phyloP scores from a whole-genome alignment of 2,113 vertebrate genomes.

The Rattus norvegicus region DNA sequence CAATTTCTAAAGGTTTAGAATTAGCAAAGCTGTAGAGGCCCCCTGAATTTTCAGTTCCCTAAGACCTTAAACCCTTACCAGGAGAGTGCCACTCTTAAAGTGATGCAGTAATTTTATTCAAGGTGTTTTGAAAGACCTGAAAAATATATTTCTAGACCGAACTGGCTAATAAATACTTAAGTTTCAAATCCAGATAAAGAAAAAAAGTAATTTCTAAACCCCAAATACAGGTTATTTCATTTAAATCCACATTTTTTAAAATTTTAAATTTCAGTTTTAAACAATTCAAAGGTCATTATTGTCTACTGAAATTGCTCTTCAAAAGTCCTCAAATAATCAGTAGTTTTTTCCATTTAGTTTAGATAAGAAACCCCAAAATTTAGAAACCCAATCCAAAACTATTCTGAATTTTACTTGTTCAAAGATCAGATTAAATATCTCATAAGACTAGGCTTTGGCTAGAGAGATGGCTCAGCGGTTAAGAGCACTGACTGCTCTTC shows the following conservation, averaged over 20 bases:
- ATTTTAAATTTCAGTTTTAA: slow-evolving; percentile 21
- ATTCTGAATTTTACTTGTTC: slow-evolving; percentile 65
- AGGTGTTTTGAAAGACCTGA: neutral
- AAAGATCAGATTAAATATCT: slow-evolving; percentile 76
- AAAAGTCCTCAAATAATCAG: slow-evolving; percentile 15
- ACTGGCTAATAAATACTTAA: neutral
- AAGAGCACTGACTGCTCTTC: too few species aligned
- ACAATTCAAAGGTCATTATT: neutral
- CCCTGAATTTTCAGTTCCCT: neutral
- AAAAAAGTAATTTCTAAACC: neutral
- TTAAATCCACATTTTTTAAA: neutral
- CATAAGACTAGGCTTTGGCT: slow-evolving; percentile 69
- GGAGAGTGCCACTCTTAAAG: neutral
- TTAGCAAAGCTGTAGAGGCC: neutral
- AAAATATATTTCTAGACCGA: neutral
- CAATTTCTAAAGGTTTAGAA: neutral
- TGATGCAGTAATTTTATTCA: neutral
- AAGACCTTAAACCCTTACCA: neutral
- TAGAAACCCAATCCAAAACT: slow-evolving; percentile 60
- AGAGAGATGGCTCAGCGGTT: too few species aligned
- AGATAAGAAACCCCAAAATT: slow-evolving; percentile 64
- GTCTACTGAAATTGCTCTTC: neutral
- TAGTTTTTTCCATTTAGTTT: slow-evolving; percentile 46
- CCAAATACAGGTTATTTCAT: neutral
- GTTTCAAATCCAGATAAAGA: neutral